Base-by-base conservation (phyloP, 1,140 invertebrate species). In the Eulimnadia texana region DNA sequence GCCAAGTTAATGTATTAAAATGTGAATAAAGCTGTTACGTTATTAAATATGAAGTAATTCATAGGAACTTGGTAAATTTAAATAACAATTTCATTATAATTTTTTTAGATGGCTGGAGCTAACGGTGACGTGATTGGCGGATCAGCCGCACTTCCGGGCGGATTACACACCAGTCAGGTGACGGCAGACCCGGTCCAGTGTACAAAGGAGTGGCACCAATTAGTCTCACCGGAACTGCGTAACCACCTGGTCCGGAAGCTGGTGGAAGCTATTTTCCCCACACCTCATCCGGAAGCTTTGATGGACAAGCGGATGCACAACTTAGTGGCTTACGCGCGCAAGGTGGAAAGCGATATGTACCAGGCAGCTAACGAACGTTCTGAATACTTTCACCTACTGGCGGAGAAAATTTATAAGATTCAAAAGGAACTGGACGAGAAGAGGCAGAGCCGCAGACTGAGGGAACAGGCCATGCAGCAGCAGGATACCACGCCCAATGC, bases 291-390 rank as follows among this genome's bases (percentile, higher is more conserved):
- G 9, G 83, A 85, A 67, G 89, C 91, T 1, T 86, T 96, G 80
- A 69, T 80, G 49, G 94, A 98, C 71, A 90, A 89, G 71, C 79
- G 94, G 67, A 96, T 99, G 88, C 87, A 91, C 68, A 98, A 98
- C 79, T 78, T 99, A 53, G 92, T 99, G 3, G 87, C 90, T 0
- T 99, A 99, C 75, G 96, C 97, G 33, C 81, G 92, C 64, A 99
- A 99, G 79, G 95, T 99, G 1, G 97, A 99, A 76, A 93, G 92
- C 61, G 95, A 98, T 70, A 99, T 99, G 95, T 99, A 98, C 72
- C 93, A 97, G 74, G 89, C 90, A 81, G 96, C 97, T 0, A 94
- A 94, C 70, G 93, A 90, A 22, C 79, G 88, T 67, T 77, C 78
- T 68, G 70, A 72, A 70, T 99, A 99, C 76, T 99, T 99, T 73